A percentile compares a stretch with the other conserved stretches of the same genome.
These are phyloP conservation scores for Saccostrea echinata DNA, from an alignment of 1,140 invertebrate genomes.

Conservation along the genomic window DNA sequence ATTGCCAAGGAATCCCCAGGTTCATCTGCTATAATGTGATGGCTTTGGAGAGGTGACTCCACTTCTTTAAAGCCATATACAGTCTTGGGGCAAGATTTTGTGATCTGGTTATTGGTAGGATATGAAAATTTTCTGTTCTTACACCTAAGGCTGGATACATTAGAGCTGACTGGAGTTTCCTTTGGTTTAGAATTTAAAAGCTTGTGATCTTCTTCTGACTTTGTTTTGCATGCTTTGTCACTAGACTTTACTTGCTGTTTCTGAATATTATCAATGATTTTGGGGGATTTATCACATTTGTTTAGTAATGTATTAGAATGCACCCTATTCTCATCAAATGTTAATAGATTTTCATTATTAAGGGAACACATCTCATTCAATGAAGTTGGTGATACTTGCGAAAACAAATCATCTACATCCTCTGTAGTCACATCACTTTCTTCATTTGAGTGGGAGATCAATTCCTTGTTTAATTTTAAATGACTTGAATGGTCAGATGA, in stretches of 20 bases:
- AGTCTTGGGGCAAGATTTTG: conserved; percentile 50
- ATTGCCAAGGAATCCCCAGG: not conserved
- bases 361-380: conserved; percentile 62
- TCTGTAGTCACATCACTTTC: not conserved
- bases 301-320: not conserved
- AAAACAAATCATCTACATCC: conserved; percentile 53
- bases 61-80: conserved; percentile 50
- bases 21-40: not conserved
- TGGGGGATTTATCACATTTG: not conserved
- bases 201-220: not conserved
- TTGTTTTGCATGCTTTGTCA: not conserved
- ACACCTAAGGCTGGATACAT: not conserved
- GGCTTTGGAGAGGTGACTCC: not conserved
- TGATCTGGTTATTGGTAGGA: conserved; percentile 60
- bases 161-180: not conserved
- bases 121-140: conserved; percentile 62
- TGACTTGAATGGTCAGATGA: not conserved
- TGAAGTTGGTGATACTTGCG: conserved; percentile 61
- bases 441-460: too few relatives aligned
- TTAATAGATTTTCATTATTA: not conserved
- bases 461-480: not conserved
- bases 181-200: not conserved
- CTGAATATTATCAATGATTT: not conserved
- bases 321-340: not conserved
- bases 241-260: not conserved